These are phyloP conservation scores for Gymnodraco acuticeps DNA, from an alignment of 2,797 vertebrate species.

Conservation along the genomic window DNA sequence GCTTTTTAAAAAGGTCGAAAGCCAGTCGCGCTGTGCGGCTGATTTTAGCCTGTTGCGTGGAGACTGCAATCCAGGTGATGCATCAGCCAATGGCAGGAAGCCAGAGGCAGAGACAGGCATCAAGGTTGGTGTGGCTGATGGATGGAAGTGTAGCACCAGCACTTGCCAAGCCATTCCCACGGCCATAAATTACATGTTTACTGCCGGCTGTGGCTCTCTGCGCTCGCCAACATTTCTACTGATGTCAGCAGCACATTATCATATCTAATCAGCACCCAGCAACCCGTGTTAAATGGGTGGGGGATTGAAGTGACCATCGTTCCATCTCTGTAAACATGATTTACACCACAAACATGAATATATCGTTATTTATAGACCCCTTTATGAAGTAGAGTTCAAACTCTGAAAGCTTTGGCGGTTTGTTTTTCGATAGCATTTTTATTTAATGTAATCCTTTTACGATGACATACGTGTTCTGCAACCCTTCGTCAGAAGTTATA, in stretches of 20 bases:
- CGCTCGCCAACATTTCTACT: slow-evolving; percentile 49
- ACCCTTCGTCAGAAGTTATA: slow-evolving; percentile 70
- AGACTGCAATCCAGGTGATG: slow-evolving; percentile 73
- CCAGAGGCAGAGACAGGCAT: slow-evolving; percentile 67
- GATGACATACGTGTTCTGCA: slow-evolving; percentile 79
- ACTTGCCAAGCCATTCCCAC: slow-evolving; percentile 67
- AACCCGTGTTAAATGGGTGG: slow-evolving; percentile 76
- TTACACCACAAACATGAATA: slow-evolving; percentile 67
- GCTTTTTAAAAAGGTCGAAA: slow-evolving; percentile 53
- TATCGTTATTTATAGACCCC: slow-evolving; percentile 72
- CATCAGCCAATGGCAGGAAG: slow-evolving; percentile 78
- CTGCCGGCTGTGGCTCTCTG: slow-evolving; percentile 56
- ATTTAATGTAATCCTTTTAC: slow-evolving; percentile 86
- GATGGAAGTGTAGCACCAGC: slow-evolving; percentile 70
- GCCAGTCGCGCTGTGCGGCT: slow-evolving; percentile 24
- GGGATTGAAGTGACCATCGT: slow-evolving; percentile 58
- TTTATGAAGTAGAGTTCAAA: slow-evolving; percentile 78
- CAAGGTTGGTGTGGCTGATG: slow-evolving; percentile 68
- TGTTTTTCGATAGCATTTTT: slow-evolving; percentile 82
- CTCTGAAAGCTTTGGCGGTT: slow-evolving; percentile 68
- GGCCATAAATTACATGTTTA: slow-evolving; percentile 81
- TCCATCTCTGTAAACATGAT: slow-evolving; percentile 76
- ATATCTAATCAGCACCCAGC: slow-evolving; percentile 83
- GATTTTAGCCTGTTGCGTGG: slow-evolving; percentile 65
- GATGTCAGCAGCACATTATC: slow-evolving; percentile 81